Evolutionary conservation across 1,140 invertebrate genomes (phyloP), one percentile per base, ranked within the genome.

Genomic region (Ceratina japonica): DNA sequence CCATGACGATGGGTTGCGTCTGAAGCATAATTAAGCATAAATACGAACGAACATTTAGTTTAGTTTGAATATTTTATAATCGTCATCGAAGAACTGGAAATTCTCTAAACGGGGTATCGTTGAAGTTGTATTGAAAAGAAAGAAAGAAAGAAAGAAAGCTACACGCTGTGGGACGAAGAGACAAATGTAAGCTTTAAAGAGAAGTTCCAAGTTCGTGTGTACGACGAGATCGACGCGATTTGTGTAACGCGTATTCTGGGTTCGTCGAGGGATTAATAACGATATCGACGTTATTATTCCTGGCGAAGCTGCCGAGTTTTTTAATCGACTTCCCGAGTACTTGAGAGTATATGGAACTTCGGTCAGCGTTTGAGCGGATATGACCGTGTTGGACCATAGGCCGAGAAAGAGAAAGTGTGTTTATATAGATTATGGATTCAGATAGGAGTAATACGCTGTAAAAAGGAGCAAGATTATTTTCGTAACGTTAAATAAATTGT

Each of bases 381-480:
- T 22, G 10, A 0, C 52, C 31, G 62, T 31, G 51, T 66, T 63
- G 24, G 66, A 31, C 77, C 73, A 27, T 69, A 59, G 20, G 52
- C 24, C 59, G 61, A 65, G 20, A 59, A 75, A 73, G 5, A 73
- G 44, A 71, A 69, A 54, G 66, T 76, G 63, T 82, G 69, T 86
- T 86, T 85, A 78, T 79, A 76, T 86, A 80, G 76, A 86, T 74
- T 87, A 88, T 69, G 78, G 82, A 85, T 82, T 82, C 82, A 87
- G 62, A 84, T 75, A 81, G 85, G 81, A 82, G 80, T 87, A 87
- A 89, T 85, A 86, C 75, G 87, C 86, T 89, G 90, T 83, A 89
- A 82, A 89, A 86, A 59, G 22, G 85, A 87, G 84, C 75, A 86
- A 82, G 87, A 91, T 87, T 92, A 92, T 92, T 92, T 92, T 92